Percentiles rank a stretch among this genome's conserved stretches.
Conservation (phyloP, 2,888 invertebrate species). For the Hirudinaria manillensis region DNA sequence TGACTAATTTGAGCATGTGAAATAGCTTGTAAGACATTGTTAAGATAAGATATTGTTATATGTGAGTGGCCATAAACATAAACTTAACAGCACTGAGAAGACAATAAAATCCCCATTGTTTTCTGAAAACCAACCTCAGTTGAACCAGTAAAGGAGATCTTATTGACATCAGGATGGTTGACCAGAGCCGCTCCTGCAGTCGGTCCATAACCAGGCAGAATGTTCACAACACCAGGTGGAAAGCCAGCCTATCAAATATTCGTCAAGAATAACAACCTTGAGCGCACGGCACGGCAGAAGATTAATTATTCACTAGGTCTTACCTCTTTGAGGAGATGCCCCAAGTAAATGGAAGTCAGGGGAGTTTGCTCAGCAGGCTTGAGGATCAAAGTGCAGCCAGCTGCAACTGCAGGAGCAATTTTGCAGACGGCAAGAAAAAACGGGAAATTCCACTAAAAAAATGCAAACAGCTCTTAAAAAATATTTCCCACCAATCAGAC, state of each 20-base stretch:
- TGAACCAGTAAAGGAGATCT: slow-evolving; percentile 79
- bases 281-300: neutral
- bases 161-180: slow-evolving; percentile 50
- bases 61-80: no score
- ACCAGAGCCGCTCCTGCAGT: slow-evolving; percentile 55
- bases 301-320: neutral
- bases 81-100: no score
- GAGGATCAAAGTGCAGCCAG: slow-evolving; percentile 52
- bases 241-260: slow-evolving; percentile 70
- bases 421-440: slow-evolving; percentile 49
- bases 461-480: neutral
- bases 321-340: slow-evolving; percentile 49
- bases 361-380: slow-evolving; percentile 56
- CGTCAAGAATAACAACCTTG: neutral
- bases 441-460: slow-evolving; percentile 53
- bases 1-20: neutral
- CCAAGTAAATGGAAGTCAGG: slow-evolving; percentile 52
- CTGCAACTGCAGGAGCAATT: slow-evolving; percentile 52
- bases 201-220: slow-evolving; percentile 74
- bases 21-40: no score
- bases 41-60: no score
- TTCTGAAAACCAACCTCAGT: slow-evolving; percentile 61
- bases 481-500: neutral
- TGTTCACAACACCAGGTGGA: slow-evolving; percentile 82
- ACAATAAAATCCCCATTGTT: no score